Base-by-base conservation (phyloP, 2,888 invertebrate genomes). In the Caenorhabditis wallacei region DNA sequence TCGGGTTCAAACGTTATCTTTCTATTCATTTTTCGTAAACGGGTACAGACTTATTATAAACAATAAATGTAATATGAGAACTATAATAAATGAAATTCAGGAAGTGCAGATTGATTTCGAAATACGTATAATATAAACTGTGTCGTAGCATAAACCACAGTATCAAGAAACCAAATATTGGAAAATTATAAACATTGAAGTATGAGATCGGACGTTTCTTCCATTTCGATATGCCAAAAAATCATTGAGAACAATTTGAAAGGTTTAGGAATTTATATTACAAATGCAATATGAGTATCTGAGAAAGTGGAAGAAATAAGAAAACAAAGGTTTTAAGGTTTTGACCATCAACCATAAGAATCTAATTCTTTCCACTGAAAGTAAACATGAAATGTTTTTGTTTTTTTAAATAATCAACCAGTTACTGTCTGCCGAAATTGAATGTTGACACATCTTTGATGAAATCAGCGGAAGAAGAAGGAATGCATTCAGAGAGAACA, bases 361-460 rank as follows among this genome's bases (percentile, higher is more conserved):
- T 5, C 30, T 30, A 30, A 30, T 5, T 5, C 30, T 30, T 8
- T 3, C 30, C 8, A 30, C 30, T 30, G 30, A 51, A 48, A 51
- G 51, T 64, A 72, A 61, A 59, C 35, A 37, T 43, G 74, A 53
- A 63, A 40, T 63, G 69, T 56, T 16, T 30, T 59, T 46, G 18
- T 53, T 51, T 26, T 46, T 26, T 20, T 10, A 8, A 10, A 1
- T 8, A 16, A 43, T 40, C 51, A 40, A 56, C 40, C 57, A 46
- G 61, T 79, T 64, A 75, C 46, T 80, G 69, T 54, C 63, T 70
- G 35, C 66, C 66, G 13, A 75, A 81, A 24, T 81, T 70, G 57
- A 75, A 81, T 56, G 75, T 64, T 53, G 81, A 61, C 26, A 81
- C 48, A 13, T 63, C 57, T 51, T 66, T 69, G 51, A 81, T 75